These are phyloP conservation scores for Nettapus auritus DNA, from an alignment of 2,113 vertebrate genomes.

Conservation along the genomic window DNA sequence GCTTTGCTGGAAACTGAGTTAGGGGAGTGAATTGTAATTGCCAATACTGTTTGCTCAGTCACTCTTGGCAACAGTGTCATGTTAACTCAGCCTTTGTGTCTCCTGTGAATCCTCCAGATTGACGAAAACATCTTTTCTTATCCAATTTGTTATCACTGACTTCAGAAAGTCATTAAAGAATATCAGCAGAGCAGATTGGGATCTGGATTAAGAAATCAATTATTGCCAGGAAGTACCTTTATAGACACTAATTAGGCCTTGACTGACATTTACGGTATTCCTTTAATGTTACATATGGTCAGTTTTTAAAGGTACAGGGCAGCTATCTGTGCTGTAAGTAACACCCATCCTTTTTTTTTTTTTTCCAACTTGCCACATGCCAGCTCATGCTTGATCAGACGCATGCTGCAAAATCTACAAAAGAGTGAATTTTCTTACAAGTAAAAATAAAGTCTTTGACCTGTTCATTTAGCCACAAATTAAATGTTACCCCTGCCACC, in stretches of 20 bases:
- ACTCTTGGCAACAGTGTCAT: slow-evolving; percentile 38
- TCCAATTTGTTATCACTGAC: slow-evolving; percentile 53
- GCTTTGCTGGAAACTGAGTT: slow-evolving; percentile 37
- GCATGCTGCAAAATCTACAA: not conserved
- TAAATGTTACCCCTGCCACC: not conserved
- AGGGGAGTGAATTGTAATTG: slow-evolving; percentile 58
- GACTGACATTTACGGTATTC: slow-evolving; percentile 27
- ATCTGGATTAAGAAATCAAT: slow-evolving; percentile 57
- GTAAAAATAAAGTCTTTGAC: not conserved
- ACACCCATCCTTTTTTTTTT: not conserved
- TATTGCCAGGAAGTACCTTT: slow-evolving; percentile 53
- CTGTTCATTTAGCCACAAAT: not conserved
- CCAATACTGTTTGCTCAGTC: slow-evolving; percentile 46
- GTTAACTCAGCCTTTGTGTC: slow-evolving; percentile 49
- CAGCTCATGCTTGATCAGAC: not conserved
- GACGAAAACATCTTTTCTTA: slow-evolving; percentile 51
- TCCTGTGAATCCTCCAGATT: slow-evolving; percentile 8
- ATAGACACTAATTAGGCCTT: slow-evolving; percentile 39
- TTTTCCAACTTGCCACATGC: not conserved
- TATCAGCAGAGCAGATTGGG: slow-evolving; percentile 44
- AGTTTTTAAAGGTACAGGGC: slow-evolving; percentile 45
- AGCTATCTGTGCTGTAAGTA: not conserved
- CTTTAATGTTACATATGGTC: not conserved
- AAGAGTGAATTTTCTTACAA: not conserved
- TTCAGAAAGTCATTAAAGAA: slow-evolving; percentile 65